Percentiles rank a stretch among this genome's conserved stretches.
Conservation (phyloP, 2,888 invertebrate species). For the Caenorhabditis sp. region DNA sequence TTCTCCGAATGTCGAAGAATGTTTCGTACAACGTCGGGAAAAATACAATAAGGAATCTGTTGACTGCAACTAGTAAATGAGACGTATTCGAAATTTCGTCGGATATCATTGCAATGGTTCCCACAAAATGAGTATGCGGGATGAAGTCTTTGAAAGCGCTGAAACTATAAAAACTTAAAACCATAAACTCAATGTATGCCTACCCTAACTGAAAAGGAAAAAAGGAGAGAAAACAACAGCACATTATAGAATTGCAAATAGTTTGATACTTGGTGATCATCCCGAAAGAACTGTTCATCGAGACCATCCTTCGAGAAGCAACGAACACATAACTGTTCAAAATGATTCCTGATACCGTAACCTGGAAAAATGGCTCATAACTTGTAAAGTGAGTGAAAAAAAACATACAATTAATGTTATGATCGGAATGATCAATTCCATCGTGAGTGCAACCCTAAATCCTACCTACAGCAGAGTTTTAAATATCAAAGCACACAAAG, state of each 20-base stretch:
- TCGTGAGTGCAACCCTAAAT: too few species aligned
- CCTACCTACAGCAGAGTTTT: too few species aligned
- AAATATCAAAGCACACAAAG: neutral
- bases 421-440: too few species aligned
- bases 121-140: conserved; percentile 17
- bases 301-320: neutral
- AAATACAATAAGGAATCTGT: conserved; percentile 30
- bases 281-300: conserved; percentile 5
- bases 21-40: conserved; percentile 6
- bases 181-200: neutral
- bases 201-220: neutral
- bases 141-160: neutral
- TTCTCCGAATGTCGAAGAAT: conserved; percentile 3
- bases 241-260: neutral
- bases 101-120: conserved; percentile 14
- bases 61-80: conserved; percentile 33
- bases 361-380: neutral
- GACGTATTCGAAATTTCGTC: conserved; percentile 33
- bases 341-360: neutral
- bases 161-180: too few species aligned
- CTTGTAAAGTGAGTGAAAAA: too few species aligned
- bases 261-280: neutral
- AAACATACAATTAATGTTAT: too few species aligned
- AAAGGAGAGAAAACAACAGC: neutral
- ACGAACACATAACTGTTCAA: neutral